A percentile compares a stretch with the other conserved stretches of the same genome.
Evolutionary conservation across 2,797 vertebrate genomes (phyloP).

Genomic region (Propithecus perrieri): DNA sequence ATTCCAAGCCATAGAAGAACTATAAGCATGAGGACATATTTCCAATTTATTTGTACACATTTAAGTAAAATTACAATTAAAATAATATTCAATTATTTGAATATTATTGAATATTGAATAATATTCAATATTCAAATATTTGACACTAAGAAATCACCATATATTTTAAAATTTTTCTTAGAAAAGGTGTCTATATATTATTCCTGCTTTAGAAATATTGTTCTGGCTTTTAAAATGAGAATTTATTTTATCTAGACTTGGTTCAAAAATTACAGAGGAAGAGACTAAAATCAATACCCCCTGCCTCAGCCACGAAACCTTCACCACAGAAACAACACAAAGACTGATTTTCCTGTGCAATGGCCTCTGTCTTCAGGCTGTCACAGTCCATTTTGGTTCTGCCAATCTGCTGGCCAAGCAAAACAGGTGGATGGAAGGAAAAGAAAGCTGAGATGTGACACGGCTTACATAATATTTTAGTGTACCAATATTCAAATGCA

Average conservation of each 20-base stretch:
- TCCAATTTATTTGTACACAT: not conserved
- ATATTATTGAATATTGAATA: too few species aligned
- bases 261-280: not conserved
- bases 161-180: not conserved
- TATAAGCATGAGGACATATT: not conserved
- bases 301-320: not conserved
- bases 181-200: not conserved
- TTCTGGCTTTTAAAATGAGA: not conserved
- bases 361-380: not conserved
- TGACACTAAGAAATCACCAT: not conserved
- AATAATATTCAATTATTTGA: not conserved
- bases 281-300: not conserved
- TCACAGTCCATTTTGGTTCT: not conserved
- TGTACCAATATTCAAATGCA: not conserved
- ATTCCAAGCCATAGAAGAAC: conserved; percentile 16
- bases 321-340: not conserved
- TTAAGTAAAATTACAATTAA: conserved; percentile 40
- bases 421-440: not conserved
- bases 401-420: not conserved
- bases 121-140: too few species aligned
- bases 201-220: conserved; percentile 11
- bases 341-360: not conserved
- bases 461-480: not conserved
- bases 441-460: not conserved
- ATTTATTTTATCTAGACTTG: not conserved